A percentile compares a stretch with the other conserved stretches of the same genome.
Conservation (phyloP, 1,140 invertebrate genomes). For the Oreohelix idahoensis region DNA sequence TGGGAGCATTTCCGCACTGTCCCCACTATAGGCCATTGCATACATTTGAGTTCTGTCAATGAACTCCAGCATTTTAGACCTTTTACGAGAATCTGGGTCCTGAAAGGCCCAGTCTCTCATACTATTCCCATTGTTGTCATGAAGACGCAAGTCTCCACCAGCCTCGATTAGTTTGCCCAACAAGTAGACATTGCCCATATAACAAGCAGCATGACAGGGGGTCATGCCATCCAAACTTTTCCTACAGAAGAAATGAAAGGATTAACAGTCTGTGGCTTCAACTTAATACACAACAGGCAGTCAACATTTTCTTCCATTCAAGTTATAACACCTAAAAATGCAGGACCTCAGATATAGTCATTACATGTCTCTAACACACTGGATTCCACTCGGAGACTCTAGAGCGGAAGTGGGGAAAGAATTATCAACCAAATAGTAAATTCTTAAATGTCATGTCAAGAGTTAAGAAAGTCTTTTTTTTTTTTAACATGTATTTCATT, state of each 20-base stretch:
- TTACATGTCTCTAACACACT: too few species aligned
- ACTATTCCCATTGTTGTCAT: slow-evolving; percentile 65
- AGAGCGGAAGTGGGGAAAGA: too few species aligned
- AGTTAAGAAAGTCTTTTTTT: too few species aligned
- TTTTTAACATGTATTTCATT: too few species aligned
- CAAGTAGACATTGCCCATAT: slow-evolving; percentile 67
- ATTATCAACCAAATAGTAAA: too few species aligned
- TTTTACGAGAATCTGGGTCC: slow-evolving; percentile 58
- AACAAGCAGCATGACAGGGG: slow-evolving; percentile 72
- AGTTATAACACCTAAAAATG: neutral
- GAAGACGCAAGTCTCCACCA: slow-evolving; percentile 73
- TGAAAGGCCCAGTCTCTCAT: slow-evolving; percentile 66
- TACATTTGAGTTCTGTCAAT: slow-evolving; percentile 45
- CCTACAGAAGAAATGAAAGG: slow-evolving; percentile 51
- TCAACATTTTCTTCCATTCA: neutral
- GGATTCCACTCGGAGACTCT: too few species aligned
- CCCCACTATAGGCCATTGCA: slow-evolving; percentile 61
- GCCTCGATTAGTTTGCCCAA: slow-evolving; percentile 68
- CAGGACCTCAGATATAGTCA: neutral
- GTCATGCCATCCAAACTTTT: slow-evolving; percentile 67
- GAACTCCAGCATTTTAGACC: slow-evolving; percentile 62
- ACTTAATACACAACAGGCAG: neutral
- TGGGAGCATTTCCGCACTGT: neutral
- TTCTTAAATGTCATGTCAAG: too few species aligned
- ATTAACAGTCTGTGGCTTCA: neutral